phyloP scores from a whole-genome alignment of 2,113 vertebrate species.

The Perognathus longimembris region DNA sequence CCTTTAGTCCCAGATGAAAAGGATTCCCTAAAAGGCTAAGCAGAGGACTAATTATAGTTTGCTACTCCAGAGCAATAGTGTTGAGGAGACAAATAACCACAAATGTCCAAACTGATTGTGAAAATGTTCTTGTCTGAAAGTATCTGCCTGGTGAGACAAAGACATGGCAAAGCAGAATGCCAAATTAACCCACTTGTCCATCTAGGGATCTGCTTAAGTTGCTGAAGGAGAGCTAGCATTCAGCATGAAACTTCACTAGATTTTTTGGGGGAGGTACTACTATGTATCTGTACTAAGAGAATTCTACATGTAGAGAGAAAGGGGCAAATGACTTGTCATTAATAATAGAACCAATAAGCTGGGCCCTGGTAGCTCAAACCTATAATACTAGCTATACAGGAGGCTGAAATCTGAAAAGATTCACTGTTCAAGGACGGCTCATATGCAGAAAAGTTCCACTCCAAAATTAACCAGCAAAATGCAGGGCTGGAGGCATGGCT shows the following conservation, averaged over 20 bases:
- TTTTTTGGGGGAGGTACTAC: accelerated
- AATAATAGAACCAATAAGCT: too few species aligned
- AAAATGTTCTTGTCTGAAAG: slow-evolving; percentile 19
- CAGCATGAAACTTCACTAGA: background rate
- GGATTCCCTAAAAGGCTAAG: slow-evolving; percentile 19
- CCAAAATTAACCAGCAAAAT: too few species aligned
- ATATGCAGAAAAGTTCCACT: too few species aligned
- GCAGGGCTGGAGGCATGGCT: too few species aligned
- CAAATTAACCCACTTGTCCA: background rate
- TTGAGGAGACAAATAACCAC: slow-evolving; percentile 29
- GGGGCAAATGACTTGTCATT: background rate
- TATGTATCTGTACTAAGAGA: background rate
- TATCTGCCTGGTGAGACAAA: background rate
- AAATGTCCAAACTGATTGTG: background rate
- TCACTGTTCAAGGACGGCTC: too few species aligned
- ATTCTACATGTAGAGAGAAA: background rate
- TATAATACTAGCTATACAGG: too few species aligned
- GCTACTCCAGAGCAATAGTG: slow-evolving; percentile 36
- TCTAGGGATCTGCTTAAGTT: background rate
- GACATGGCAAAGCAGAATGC: background rate
- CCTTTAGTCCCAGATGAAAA: slow-evolving; percentile 20
- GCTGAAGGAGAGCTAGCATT: accelerated
- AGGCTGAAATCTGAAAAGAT: too few species aligned
- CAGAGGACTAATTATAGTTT: slow-evolving; percentile 55
- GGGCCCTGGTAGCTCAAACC: too few species aligned